A percentile compares a stretch with the other conserved stretches of the same genome.
Evolutionary conservation across 2,113 vertebrate genomes (phyloP).

Genomic region (Myxocyprinus asiaticus): DNA sequence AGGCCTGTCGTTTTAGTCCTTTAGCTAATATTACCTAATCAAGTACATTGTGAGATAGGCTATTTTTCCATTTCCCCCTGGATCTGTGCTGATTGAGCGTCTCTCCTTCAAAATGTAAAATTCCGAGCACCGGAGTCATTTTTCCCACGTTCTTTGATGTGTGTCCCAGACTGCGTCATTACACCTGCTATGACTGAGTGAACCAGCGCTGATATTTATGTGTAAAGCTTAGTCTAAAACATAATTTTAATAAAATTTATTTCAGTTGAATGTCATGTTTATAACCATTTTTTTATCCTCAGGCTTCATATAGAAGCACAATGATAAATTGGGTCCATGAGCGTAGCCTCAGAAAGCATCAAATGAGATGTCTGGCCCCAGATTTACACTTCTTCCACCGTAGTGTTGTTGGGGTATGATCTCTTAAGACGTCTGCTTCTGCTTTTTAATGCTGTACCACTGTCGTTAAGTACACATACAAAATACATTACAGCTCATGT

Average conservation of each 20-base stretch:
- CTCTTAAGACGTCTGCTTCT: conserved; percentile 41
- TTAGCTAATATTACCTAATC: background rate
- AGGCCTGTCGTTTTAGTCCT: background rate
- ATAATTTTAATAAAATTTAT: conserved; percentile 48
- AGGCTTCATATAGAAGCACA: conserved; percentile 21
- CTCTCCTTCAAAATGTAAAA: background rate
- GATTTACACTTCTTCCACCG: conserved; percentile 50
- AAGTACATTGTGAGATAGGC: background rate
- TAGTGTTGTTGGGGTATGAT: conserved; percentile 49
- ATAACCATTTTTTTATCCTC: conserved; percentile 40
- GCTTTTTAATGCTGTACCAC: conserved; percentile 33
- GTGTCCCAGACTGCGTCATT: background rate
- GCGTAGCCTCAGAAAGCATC: conserved; percentile 11
- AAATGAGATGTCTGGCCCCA: conserved; percentile 32
- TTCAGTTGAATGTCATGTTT: conserved; percentile 51
- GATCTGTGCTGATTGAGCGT: background rate
- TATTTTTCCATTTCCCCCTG: background rate
- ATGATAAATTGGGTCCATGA: conserved; percentile 57
- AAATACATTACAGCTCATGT: conserved; percentile 27
- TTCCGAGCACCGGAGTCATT: background rate
- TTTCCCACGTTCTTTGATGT: conserved; percentile 16
- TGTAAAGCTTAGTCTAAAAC: conserved; percentile 25
- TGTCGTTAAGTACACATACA: conserved; percentile 36
- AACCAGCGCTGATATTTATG: conserved; percentile 33
- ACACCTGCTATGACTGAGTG: conserved; percentile 29